These are phyloP conservation scores for Lottia scabra DNA, from an alignment of 2,888 invertebrate species.

Conservation along the genomic window DNA sequence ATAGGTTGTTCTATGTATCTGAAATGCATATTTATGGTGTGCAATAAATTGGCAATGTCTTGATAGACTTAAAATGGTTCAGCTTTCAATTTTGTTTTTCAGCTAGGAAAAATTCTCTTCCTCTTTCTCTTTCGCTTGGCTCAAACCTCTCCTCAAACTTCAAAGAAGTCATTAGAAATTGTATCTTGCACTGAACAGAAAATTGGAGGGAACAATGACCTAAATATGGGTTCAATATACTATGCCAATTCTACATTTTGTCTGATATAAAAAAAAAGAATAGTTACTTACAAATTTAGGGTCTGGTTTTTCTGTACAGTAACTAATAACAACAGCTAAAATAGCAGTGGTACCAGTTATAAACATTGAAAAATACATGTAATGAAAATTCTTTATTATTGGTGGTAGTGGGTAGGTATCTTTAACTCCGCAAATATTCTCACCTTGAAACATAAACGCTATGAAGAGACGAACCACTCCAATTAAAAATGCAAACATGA, in stretches of 20 bases:
- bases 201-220: too few relatives aligned
- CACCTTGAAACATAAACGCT: conserved; percentile 65
- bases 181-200: too few relatives aligned
- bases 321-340: conserved; percentile 68
- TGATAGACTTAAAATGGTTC: too few relatives aligned
- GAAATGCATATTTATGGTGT: background rate
- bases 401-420: conserved; percentile 39
- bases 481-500: conserved; percentile 69
- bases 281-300: conserved; percentile 61
- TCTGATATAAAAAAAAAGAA: too few relatives aligned
- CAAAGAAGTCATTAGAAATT: too few relatives aligned
- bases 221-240: too few relatives aligned
- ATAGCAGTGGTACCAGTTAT: conserved; percentile 69
- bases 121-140: too few relatives aligned
- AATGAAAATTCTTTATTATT: conserved; percentile 62
- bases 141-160: too few relatives aligned
- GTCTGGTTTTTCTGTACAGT: conserved; percentile 69
- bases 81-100: too few relatives aligned
- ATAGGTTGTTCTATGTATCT: conserved; percentile 13
- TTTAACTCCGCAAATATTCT: conserved; percentile 41
- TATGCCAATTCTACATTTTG: too few relatives aligned
- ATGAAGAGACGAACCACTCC: conserved; percentile 70
- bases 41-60: too few relatives aligned
- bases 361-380: conserved; percentile 71
- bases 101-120: too few relatives aligned